These are phyloP conservation scores for Microctonus hyperodae DNA, from an alignment of 2,888 invertebrate genomes.

Conservation along the genomic window DNA sequence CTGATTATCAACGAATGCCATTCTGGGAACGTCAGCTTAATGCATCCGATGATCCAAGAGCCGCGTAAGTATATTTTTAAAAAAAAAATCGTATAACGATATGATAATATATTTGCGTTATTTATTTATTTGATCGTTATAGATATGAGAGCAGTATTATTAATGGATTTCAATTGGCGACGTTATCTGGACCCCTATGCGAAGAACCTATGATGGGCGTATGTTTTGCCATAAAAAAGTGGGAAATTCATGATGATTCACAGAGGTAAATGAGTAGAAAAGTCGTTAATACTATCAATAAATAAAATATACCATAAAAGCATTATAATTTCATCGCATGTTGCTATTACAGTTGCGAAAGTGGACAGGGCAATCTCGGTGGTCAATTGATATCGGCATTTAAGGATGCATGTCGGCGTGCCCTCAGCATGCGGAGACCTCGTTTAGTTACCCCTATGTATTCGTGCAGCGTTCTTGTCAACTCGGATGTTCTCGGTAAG, in stretches of 20 bases:
- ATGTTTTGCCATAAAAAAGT: slow-evolving; percentile 87
- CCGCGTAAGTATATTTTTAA: slow-evolving; percentile 45
- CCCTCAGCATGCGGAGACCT: slow-evolving; percentile 89
- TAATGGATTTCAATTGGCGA: slow-evolving; percentile 86
- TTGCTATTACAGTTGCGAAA: slow-evolving; percentile 47
- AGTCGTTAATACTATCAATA: background rate
- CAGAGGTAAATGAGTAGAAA: background rate
- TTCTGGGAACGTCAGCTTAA: slow-evolving; percentile 62
- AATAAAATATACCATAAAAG: background rate
- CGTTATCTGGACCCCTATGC: slow-evolving; percentile 91
- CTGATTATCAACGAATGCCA: slow-evolving; percentile 71
- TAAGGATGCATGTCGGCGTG: slow-evolving; percentile 86
- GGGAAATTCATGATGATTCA: slow-evolving; percentile 63
- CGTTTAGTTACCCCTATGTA: slow-evolving; percentile 97
- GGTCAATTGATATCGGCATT: slow-evolving; percentile 93
- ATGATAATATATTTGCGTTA: background rate
- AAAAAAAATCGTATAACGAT: slow-evolving; percentile 4
- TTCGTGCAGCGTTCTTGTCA: slow-evolving; percentile 80
- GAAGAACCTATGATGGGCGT: slow-evolving; percentile 98
- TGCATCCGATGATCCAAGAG: slow-evolving; percentile 49
- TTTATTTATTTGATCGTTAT: slow-evolving; percentile 17
- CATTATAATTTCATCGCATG: background rate
- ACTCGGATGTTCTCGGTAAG: slow-evolving; percentile 88
- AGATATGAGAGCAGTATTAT: slow-evolving; percentile 78
- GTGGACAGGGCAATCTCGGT: slow-evolving; percentile 65